Conservation (phyloP, 2,113 vertebrate genomes). For the Paradisaea rubra region DNA sequence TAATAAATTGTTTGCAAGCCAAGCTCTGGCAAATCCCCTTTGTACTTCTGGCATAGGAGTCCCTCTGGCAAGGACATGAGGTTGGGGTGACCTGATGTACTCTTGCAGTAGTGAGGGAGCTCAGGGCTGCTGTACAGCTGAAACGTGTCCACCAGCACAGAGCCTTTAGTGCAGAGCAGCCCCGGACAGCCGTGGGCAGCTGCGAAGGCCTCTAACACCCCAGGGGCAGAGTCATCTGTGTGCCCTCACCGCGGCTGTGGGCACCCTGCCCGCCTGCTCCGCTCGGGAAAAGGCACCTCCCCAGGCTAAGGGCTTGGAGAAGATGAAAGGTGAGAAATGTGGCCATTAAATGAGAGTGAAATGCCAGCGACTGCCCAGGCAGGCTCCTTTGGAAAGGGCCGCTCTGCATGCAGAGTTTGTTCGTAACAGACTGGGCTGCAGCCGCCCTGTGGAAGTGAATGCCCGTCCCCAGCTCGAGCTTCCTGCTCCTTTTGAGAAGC, state of each 20-base stretch:
- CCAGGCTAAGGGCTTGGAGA: neutral
- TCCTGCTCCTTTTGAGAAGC: neutral
- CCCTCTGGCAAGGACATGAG: neutral
- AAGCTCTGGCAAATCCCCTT: neutral
- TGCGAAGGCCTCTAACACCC: neutral
- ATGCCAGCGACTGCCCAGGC: neutral
- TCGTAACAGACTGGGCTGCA: neutral
- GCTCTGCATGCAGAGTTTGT: neutral
- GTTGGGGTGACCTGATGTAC: neutral
- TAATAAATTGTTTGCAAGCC: neutral
- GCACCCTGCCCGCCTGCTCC: neutral
- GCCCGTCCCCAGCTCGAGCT: accelerated
- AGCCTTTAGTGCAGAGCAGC: neutral
- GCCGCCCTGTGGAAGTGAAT: neutral
- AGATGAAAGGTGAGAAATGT: neutral
- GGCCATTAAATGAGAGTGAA: neutral
- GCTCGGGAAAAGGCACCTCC: neutral
- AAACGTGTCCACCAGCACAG: neutral
- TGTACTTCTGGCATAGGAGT: neutral
- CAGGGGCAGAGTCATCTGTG: neutral
- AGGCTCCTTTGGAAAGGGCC: neutral
- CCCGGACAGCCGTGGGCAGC: neutral
- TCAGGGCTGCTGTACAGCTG: neutral
- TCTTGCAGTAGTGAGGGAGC: neutral
- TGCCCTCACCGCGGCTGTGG: neutral